Conservation (phyloP, 1,140 invertebrate species). For the Mycetomoellerius zeteki region DNA sequence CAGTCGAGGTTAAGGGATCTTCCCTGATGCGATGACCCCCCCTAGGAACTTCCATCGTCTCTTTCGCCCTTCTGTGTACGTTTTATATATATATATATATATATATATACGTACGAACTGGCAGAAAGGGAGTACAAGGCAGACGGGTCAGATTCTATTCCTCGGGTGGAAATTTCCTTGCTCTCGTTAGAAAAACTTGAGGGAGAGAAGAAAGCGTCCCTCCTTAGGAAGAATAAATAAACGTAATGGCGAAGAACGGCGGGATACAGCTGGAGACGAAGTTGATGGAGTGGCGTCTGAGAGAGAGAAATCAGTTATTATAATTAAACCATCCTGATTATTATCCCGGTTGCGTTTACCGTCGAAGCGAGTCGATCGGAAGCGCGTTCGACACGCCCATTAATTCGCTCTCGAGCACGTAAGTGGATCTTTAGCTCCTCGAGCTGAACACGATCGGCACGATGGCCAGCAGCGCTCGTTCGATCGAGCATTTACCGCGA, state of each 20-base stretch:
- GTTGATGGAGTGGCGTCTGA: slow-evolving; percentile 66
- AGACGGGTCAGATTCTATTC: slow-evolving; percentile 46
- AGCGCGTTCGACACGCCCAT: slow-evolving; percentile 57
- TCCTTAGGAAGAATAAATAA: slow-evolving; percentile 37
- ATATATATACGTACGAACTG: slow-evolving; percentile 55
- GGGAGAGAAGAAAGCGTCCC: slow-evolving; percentile 25
- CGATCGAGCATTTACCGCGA: slow-evolving; percentile 2
- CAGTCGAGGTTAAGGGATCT: slow-evolving; percentile 68
- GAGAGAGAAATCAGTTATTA: slow-evolving; percentile 78
- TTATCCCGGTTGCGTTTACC: slow-evolving; percentile 48
- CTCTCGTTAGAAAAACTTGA: slow-evolving; percentile 66
- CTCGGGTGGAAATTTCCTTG: slow-evolving; percentile 67
- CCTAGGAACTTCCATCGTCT: slow-evolving; percentile 63
- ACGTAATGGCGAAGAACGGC: slow-evolving; percentile 22
- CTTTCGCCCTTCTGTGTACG: neutral
- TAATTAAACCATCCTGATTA: slow-evolving; percentile 58
- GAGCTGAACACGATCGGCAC: slow-evolving; percentile 34
- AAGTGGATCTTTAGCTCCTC: slow-evolving; percentile 59
- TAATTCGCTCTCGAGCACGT: slow-evolving; percentile 51
- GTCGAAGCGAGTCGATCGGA: slow-evolving; percentile 35
- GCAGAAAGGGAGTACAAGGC: slow-evolving; percentile 37
- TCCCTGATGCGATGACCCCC: slow-evolving; percentile 69
- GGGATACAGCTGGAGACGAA: slow-evolving; percentile 3
- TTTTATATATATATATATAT: too few relatives aligned
- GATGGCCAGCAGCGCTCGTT: neutral